Evolutionary conservation across 2,888 invertebrate genomes (phyloP).

Genomic region (Seladonia tumulorum): DNA sequence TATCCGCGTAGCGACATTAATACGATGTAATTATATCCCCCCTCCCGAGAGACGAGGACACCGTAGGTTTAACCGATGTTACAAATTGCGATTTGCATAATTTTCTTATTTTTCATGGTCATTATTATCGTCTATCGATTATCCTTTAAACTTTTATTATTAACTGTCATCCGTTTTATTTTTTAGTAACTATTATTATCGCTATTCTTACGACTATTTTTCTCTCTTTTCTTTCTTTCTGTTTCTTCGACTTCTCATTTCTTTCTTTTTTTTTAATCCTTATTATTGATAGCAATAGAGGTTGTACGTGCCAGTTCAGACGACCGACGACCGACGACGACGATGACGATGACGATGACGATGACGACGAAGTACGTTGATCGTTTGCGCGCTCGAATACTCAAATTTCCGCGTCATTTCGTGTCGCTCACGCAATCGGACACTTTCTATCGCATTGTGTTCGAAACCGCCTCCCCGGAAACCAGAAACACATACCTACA

Average conservation of each 20-base stretch:
- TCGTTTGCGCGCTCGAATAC: slow-evolving; percentile 72
- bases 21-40: slow-evolving; percentile 74
- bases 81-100: slow-evolving; percentile 64
- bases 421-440: slow-evolving; percentile 45
- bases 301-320: slow-evolving; percentile 79
- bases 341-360: slow-evolving; percentile 55
- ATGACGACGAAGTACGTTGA: slow-evolving; percentile 61
- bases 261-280: slow-evolving; percentile 64
- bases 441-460: slow-evolving; percentile 30
- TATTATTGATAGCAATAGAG: slow-evolving; percentile 74
- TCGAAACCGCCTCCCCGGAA: slow-evolving; percentile 30
- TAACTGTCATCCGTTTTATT: slow-evolving; percentile 59
- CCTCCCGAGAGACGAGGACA: slow-evolving; percentile 49
- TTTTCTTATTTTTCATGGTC: slow-evolving; percentile 69
- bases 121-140: slow-evolving; percentile 68
- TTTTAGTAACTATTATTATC: slow-evolving; percentile 65
- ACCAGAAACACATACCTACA: not conserved
- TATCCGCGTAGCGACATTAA: slow-evolving; percentile 80
- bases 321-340: slow-evolving; percentile 55
- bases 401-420: slow-evolving; percentile 61
- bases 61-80: slow-evolving; percentile 71
- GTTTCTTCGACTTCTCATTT: slow-evolving; percentile 45
- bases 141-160: slow-evolving; percentile 67
- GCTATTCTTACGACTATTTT: slow-evolving; percentile 68
- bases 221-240: slow-evolving; percentile 61